Base-by-base conservation (phyloP, 2,888 invertebrate genomes). In the Agonopterix subpropinquella region DNA sequence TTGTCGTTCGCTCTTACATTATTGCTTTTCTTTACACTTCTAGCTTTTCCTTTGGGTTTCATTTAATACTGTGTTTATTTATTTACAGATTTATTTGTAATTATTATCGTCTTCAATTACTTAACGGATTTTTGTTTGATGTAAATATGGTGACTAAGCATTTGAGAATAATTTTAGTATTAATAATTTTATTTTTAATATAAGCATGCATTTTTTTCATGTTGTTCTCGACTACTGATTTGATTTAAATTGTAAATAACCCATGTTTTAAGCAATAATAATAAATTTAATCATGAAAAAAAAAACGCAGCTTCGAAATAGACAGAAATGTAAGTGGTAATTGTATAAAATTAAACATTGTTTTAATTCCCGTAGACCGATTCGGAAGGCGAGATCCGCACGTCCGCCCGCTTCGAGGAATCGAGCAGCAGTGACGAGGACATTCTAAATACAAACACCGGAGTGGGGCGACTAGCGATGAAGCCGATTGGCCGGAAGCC, bases 401-500 rank as follows among this genome's bases (percentile, higher is more conserved):
- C 75, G 58, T 65, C 77, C 55, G 78, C 72, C 52, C 80, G 66
- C 56, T 78, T 77, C 62, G 77, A 84, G 49, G 79, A 73, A 53
- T 82, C 82, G 9, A 86, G 85, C 67, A 83, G 82, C 59, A 78
- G 82, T 70, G 88, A 86, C 57, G 88, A 87, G 43, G 85, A 87
- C 43, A 79, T 84, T 56, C 61, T 79, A 51, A 78, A 80, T 64
- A 70, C 77, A 47, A 80, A 76, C 28, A 67, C 69, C 52, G 65
- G 70, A 52, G 67, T 68, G 47, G 75, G 76, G 56, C 73, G 86
- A 10, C 75, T 87, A 44, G 79, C 87, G 9, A 84, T 87, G 80
- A 83, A 83, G 62, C 78, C 80, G 11, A 77, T 84, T 56, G 77
- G 79, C 50, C 73, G 65, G 46, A 81, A 78, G 51, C 73, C 77